These are phyloP conservation scores for Deilephila elpenor DNA, from an alignment of 2,888 invertebrate species.

Conservation along the genomic window DNA sequence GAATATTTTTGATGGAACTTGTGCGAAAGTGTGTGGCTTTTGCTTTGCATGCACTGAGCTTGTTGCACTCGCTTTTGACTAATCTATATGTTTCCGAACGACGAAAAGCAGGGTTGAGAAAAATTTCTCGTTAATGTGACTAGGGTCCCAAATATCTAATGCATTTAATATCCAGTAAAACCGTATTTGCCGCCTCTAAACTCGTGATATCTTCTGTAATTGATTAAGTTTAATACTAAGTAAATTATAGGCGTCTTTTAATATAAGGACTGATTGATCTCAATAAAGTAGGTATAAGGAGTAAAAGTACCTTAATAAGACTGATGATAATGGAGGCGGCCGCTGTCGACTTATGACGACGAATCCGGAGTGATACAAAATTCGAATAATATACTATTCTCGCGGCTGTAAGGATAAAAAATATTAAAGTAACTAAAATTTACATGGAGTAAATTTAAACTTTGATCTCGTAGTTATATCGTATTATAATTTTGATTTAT, in stretches of 20 bases:
- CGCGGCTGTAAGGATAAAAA: neutral
- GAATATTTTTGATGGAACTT: neutral
- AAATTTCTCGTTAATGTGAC: neutral
- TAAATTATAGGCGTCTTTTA: conserved; percentile 49
- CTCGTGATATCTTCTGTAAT: conserved; percentile 29
- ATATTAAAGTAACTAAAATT: neutral
- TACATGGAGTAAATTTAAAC: conserved; percentile 41
- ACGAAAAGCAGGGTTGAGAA: neutral
- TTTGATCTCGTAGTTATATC: conserved; percentile 40
- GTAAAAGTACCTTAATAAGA: conserved; percentile 55
- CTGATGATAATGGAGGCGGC: conserved; percentile 55
- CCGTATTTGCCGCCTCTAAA: neutral
- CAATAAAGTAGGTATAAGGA: conserved; percentile 49
- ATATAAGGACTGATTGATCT: conserved; percentile 54
- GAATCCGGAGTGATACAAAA: conserved; percentile 16
- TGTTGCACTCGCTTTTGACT: conserved; percentile 38
- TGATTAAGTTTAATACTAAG: conserved; percentile 52
- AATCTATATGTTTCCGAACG: neutral
- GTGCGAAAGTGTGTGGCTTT: conserved; percentile 29
- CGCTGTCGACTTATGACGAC: conserved; percentile 32
- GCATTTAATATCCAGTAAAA: neutral
- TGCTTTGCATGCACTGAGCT: conserved; percentile 36
- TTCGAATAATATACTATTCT: neutral
- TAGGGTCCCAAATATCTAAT: neutral
- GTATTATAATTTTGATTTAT: conserved; percentile 31